Conservation (phyloP, 2,888 invertebrate species). For the Scaptomyza reducta region DNA sequence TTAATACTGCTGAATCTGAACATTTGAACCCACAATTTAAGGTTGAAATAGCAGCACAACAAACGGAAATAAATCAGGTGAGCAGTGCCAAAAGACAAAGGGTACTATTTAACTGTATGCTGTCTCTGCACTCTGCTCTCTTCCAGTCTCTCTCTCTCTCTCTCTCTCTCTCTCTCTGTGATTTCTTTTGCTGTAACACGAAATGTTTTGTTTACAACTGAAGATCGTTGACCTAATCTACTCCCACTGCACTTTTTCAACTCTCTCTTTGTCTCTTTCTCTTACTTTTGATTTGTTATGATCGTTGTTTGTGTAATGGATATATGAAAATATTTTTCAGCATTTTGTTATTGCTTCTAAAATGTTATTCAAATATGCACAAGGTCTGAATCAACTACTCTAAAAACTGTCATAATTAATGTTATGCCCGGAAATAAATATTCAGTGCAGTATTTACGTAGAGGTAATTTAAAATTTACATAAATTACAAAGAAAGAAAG, state of each 20-base stretch:
- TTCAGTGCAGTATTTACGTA: conserved; percentile 2
- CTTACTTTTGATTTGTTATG: background rate
- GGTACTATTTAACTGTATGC: background rate
- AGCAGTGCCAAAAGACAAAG: conserved; percentile 44
- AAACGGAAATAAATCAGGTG: conserved; percentile 66
- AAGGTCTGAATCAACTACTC: background rate
- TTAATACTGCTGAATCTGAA: conserved; percentile 49
- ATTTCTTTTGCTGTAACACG: too few species aligned
- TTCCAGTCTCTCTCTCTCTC: background rate
- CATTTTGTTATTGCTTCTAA: conserved; percentile 4
- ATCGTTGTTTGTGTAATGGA: conserved; percentile 6
- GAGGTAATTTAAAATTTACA: conserved; percentile 23
- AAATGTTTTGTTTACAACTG: conserved; percentile 36
- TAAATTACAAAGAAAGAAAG: conserved; percentile 25
- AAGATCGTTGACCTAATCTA: conserved; percentile 48
- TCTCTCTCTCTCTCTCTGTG: background rate
- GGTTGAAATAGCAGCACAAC: conserved; percentile 57
- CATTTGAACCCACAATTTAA: conserved; percentile 60
- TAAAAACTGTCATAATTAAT: background rate
- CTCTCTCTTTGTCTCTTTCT: background rate
- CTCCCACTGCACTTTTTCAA: conserved; percentile 8
- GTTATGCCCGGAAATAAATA: conserved; percentile 5
- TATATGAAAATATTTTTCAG: background rate
- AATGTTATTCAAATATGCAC: background rate
- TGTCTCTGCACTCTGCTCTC: conserved; percentile 4